Evolutionary conservation across 2,888 invertebrate genomes (phyloP).

Genomic region (Cephus rjabovi): DNA sequence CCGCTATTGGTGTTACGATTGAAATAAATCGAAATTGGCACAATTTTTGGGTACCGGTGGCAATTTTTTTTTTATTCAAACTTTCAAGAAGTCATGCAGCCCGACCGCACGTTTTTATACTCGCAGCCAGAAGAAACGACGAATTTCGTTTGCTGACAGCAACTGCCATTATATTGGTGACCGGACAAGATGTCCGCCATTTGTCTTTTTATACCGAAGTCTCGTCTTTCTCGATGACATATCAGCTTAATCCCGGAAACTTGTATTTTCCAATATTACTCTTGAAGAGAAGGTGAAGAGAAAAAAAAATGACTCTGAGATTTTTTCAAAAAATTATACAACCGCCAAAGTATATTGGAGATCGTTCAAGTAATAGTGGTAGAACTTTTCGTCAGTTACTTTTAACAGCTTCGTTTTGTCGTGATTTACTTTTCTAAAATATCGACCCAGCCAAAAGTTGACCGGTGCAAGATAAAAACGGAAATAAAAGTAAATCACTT

Average conservation of each 20-base stretch:
- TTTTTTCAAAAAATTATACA: neutral
- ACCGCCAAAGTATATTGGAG: neutral
- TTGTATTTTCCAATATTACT: neutral
- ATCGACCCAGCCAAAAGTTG: neutral
- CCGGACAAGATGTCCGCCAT: neutral
- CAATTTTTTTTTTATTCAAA: neutral
- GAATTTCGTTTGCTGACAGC: neutral
- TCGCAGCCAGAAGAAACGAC: neutral
- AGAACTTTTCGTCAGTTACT: neutral
- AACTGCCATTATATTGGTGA: neutral
- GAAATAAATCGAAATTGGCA: neutral
- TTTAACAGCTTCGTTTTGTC: no score
- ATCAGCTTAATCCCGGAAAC: neutral
- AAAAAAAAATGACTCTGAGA: neutral
- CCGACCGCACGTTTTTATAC: neutral
- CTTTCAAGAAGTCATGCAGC: neutral
- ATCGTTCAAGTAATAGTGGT: neutral
- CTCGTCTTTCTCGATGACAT: neutral
- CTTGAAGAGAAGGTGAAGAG: no score
- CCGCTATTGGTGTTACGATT: neutral
- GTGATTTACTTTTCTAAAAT: neutral
- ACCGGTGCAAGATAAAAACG: neutral
- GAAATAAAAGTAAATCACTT: neutral
- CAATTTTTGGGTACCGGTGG: neutral
- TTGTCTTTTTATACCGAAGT: neutral